phyloP scores from a whole-genome alignment of 2,888 invertebrate genomes.

The Dolichopus griseipennis region DNA sequence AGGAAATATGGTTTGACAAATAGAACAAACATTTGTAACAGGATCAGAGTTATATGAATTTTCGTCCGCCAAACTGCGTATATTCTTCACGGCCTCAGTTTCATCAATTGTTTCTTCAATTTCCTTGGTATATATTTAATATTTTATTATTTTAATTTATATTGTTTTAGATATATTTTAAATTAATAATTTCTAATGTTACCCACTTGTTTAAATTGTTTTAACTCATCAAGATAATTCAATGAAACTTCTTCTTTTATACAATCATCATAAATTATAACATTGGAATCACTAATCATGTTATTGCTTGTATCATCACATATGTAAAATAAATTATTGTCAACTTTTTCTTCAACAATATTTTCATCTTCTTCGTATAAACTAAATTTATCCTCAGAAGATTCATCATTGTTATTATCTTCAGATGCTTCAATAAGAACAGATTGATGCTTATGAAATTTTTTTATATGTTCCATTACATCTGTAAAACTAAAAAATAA shows the following conservation, averaged over 20 bases:
- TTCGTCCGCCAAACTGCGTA: too few species aligned
- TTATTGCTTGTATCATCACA: background rate
- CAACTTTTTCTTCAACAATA: background rate
- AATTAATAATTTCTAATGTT: too few species aligned
- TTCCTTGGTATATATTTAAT: too few species aligned
- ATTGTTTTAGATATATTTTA: too few species aligned
- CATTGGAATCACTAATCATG: background rate
- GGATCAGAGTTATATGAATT: too few species aligned
- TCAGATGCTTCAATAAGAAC: background rate
- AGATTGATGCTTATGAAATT: background rate
- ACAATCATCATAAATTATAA: background rate
- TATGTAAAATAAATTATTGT: background rate
- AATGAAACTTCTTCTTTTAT: too few species aligned
- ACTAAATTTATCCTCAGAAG: background rate
- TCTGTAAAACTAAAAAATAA: background rate
- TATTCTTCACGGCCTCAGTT: too few species aligned
- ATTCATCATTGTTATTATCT: too few species aligned
- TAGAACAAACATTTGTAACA: constrained; percentile 42
- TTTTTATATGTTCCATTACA: background rate
- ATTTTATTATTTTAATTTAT: too few species aligned
- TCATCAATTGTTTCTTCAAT: too few species aligned
- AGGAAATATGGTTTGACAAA: constrained; percentile 60
- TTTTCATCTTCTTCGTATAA: background rate
- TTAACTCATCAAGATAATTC: too few species aligned
- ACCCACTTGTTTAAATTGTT: too few species aligned